Percentiles rank a stretch among this genome's conserved stretches.
These are phyloP conservation scores for Iguana delicatissima DNA, from an alignment of 2,797 vertebrate genomes.

Conservation along the genomic window DNA sequence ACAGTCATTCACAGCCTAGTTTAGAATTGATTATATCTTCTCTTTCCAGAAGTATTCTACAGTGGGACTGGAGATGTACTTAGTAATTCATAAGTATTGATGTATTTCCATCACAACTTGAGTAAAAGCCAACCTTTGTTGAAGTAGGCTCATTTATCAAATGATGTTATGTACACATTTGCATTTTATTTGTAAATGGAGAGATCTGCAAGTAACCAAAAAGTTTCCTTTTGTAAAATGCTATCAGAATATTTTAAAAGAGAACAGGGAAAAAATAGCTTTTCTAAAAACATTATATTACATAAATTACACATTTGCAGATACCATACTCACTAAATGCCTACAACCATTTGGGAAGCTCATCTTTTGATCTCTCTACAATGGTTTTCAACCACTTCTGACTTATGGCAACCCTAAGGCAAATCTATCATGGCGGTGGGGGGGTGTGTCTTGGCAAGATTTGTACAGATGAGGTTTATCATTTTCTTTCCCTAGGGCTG, in stretches of 20 bases:
- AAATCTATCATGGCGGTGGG: no score
- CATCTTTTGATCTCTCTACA: not conserved
- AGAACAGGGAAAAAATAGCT: not conserved
- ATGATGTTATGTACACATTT: not conserved
- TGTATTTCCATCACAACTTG: not conserved
- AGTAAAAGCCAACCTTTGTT: not conserved
- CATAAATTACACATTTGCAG: not conserved
- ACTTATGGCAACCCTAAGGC: no score
- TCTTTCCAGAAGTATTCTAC: not conserved
- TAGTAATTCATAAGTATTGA: slow-evolving; percentile 21
- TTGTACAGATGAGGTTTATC: no score
- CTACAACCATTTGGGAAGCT: not conserved
- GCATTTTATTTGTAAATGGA: not conserved
- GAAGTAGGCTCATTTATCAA: not conserved
- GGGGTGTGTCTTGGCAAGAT: no score
- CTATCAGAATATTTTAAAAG: not conserved
- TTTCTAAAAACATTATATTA: not conserved
- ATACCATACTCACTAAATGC: not conserved
- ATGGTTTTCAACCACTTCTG: no score
- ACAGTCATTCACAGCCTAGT: not conserved
- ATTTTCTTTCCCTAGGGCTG: no score
- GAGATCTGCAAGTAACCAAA: not conserved
- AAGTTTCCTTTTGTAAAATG: not conserved
- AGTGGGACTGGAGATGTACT: not conserved
- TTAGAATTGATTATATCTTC: not conserved